Evolutionary conservation across 2,113 vertebrate species (phyloP).

Genomic region (Oryzias woworae): DNA sequence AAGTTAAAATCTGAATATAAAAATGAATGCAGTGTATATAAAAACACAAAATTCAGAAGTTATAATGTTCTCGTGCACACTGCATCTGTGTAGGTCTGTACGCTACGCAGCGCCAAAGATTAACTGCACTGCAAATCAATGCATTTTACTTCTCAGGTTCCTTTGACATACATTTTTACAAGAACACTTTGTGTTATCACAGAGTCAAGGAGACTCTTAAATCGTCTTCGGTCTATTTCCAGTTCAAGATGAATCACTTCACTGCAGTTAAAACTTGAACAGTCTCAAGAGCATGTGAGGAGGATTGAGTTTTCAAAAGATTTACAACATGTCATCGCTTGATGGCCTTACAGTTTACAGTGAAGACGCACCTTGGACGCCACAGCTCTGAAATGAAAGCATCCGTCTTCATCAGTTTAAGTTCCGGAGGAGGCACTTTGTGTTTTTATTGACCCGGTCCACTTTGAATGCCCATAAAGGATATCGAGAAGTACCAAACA

Average conservation of each 20-base stretch:
- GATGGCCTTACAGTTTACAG: too few relatives aligned
- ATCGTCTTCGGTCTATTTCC: slow-evolving; percentile 6
- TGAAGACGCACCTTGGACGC: too few relatives aligned
- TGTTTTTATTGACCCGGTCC: slow-evolving; percentile 18
- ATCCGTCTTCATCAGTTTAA: background rate
- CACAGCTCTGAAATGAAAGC: too few relatives aligned
- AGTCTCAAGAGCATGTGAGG: background rate
- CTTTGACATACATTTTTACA: background rate
- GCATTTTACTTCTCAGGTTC: background rate
- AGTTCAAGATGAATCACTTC: slow-evolving; percentile 5
- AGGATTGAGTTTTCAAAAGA: too few relatives aligned
- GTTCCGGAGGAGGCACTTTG: slow-evolving; percentile 62
- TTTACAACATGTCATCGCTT: too few relatives aligned
- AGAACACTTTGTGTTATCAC: background rate
- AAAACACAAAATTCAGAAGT: slow-evolving; percentile 21
- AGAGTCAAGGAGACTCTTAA: slow-evolving; percentile 2
- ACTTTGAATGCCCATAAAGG: slow-evolving; percentile 18
- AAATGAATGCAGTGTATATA: slow-evolving; percentile 25
- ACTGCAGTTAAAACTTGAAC: background rate
- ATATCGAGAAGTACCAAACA: background rate
- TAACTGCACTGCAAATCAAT: slow-evolving; percentile 5
- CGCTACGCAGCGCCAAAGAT: background rate
- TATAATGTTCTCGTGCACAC: slow-evolving; percentile 7
- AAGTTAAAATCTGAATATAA: slow-evolving; percentile 22
- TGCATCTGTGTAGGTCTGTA: slow-evolving; percentile 2